Evolutionary conservation across 2,113 vertebrate genomes (phyloP).

Genomic region (Halcyon senegalensis): DNA sequence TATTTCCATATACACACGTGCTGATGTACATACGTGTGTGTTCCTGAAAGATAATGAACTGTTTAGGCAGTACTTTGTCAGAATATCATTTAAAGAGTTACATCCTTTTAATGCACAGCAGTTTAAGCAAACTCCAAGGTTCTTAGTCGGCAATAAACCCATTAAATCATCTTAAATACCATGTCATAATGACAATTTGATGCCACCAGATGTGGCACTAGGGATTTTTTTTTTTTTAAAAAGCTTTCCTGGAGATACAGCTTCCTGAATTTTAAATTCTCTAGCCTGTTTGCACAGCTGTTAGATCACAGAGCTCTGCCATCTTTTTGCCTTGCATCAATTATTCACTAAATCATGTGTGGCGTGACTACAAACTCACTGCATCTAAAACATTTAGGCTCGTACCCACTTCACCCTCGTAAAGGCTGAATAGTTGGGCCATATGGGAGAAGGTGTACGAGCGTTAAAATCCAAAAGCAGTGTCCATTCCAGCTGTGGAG

Average conservation of each 20-base stretch:
- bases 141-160: conserved; percentile 69
- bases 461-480: background rate
- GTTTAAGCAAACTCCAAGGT: conserved; percentile 76
- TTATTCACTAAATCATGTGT: conserved; percentile 19
- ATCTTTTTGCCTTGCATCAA: conserved; percentile 34
- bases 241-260: conserved; percentile 64
- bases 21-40: background rate
- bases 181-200: conserved; percentile 80
- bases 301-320: conserved; percentile 34
- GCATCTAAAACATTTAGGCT: background rate
- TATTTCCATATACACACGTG: background rate
- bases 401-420: background rate
- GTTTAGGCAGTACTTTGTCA: conserved; percentile 63
- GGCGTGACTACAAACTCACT: background rate
- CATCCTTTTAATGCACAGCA: conserved; percentile 72
- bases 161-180: conserved; percentile 85
- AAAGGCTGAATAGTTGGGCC: background rate
- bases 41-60: conserved; percentile 46
- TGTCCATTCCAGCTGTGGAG: background rate
- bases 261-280: conserved; percentile 66
- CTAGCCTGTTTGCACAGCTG: conserved; percentile 70
- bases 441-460: background rate
- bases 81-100: conserved; percentile 65
- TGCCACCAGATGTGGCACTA: conserved; percentile 77
- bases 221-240: conserved; percentile 62